phyloP scores from a whole-genome alignment of 2,888 invertebrate genomes.

The Halictus quadricinctus region DNA sequence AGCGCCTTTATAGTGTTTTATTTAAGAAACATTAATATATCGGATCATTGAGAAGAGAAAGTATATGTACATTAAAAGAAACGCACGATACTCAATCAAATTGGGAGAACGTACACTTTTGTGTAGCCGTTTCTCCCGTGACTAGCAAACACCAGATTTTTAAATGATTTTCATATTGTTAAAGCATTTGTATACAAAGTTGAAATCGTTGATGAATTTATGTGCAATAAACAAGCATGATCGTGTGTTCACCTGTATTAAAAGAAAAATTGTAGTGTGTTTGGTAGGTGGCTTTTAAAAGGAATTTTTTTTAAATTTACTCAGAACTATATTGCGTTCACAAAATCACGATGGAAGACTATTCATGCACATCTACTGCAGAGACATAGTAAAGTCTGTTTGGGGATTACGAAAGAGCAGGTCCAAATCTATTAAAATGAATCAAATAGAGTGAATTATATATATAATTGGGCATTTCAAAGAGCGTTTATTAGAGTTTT shows the following conservation, averaged over 20 bases:
- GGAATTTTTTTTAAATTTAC: conserved; percentile 25
- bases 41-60: conserved; percentile 36
- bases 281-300: conserved; percentile 48
- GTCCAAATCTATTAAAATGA: conserved; percentile 23
- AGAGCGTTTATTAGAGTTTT: conserved; percentile 49
- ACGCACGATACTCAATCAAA: conserved; percentile 43
- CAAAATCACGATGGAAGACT: conserved; percentile 37
- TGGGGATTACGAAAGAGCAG: conserved; percentile 41
- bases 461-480: conserved; percentile 55
- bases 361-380: conserved; percentile 42
- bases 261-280: conserved; percentile 50
- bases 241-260: conserved; percentile 44
- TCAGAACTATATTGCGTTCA: conserved; percentile 31
- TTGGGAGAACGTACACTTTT: conserved; percentile 15
- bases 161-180: conserved; percentile 62
- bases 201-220: conserved; percentile 58
- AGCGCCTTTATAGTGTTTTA: conserved; percentile 31
- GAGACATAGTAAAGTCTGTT: conserved; percentile 25
- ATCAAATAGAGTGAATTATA: conserved; percentile 27
- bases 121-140: conserved; percentile 36
- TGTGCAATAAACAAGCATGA: conserved; percentile 67
- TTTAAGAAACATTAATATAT: conserved; percentile 43
- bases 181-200: conserved; percentile 63
- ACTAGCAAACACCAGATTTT: conserved; percentile 55
- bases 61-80: conserved; percentile 38